Base-by-base conservation (phyloP, 2,888 invertebrate species). In the Linnaemya tessellans region DNA sequence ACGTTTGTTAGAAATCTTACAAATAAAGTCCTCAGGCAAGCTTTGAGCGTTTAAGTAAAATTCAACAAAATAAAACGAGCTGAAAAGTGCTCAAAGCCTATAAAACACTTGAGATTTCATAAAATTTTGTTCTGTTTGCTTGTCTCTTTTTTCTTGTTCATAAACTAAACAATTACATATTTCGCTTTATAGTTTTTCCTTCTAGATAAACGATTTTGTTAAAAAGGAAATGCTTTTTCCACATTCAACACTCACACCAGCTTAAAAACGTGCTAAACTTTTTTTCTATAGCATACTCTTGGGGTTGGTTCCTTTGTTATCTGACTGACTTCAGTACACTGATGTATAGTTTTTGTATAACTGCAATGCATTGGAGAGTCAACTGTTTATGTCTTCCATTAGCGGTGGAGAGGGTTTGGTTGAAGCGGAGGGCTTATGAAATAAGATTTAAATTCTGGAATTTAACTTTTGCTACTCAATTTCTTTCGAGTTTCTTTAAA, bases 31-130 rank as follows among this genome's bases (percentile, higher is more conserved):
- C 74, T 51, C 5, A 62, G 60, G 80, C 51, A 51, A 58, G 41
- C 60, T 67, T 38, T 58, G 43, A 51, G 41, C 67, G 67, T 49
- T 67, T 25, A 49, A 51, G 67, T 74, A 5, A 71, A 79, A 35
- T 49, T 25, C 20, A 73, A 65, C n/a, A 79, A 35, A 46, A 30
- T 7, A 67, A 64, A 68, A 87, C 58, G 84, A 87, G 87, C 81
- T 88, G 67, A 80, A 88, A 87, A 87, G 84, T 86, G 88, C 90
- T 89, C 88, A 87, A 89, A 88, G 89, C 88, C 80, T 86, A 84
- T 35, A 82, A 88, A 89, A 87, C 90, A 88, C 88, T 90, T 90
- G 89, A 90, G 89, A 90, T 89, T 89, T 83, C 74, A 86, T 64
- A 65, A 11, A 75, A 64, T 56, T 58, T 68, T 84, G 78, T 18